Conservation (phyloP, 2,888 invertebrate genomes). For the Andrena dorsata region DNA sequence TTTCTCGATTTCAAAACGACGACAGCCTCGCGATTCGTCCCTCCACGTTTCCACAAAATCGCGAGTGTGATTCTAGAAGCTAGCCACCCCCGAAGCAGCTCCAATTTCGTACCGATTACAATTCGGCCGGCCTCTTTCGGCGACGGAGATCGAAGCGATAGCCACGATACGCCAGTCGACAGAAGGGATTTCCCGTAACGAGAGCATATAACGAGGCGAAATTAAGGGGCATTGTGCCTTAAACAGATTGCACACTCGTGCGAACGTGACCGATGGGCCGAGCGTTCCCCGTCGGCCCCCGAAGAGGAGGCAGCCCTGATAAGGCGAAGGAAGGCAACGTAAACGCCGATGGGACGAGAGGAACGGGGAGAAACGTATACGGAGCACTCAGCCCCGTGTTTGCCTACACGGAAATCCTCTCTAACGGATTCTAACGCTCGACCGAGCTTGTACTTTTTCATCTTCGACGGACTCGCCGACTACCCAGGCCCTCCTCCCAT, state of each 20-base stretch:
- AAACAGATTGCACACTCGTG: constrained; percentile 76
- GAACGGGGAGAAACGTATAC: constrained; percentile 77
- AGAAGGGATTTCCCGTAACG: constrained; percentile 57
- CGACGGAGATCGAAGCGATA: constrained; percentile 60
- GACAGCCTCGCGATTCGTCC: not conserved
- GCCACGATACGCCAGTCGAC: constrained; percentile 33
- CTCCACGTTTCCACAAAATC: not conserved
- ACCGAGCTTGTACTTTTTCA: constrained; percentile 78
- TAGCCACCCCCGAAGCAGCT: not conserved
- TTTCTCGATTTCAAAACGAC: not conserved
- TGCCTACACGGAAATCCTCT: constrained; percentile 85
- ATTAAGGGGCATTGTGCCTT: constrained; percentile 77
- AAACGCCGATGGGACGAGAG: constrained; percentile 64
- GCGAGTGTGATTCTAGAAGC: not conserved
- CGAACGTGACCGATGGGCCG: constrained; percentile 72
- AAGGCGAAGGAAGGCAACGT: constrained; percentile 69
- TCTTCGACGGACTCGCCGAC: constrained; percentile 66
- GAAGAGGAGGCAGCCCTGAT: constrained; percentile 69
- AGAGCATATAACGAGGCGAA: constrained; percentile 71
- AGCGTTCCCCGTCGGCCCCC: constrained; percentile 45
- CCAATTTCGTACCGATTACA: constrained; percentile 46
- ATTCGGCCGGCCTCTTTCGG: constrained; percentile 39
- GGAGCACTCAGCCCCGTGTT: constrained; percentile 80
- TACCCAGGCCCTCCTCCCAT: constrained; percentile 36
- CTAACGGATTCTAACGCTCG: constrained; percentile 83